These are phyloP conservation scores for Lagorchestes hirsutus DNA, from an alignment of 2,797 vertebrate genomes.

Conservation along the genomic window DNA sequence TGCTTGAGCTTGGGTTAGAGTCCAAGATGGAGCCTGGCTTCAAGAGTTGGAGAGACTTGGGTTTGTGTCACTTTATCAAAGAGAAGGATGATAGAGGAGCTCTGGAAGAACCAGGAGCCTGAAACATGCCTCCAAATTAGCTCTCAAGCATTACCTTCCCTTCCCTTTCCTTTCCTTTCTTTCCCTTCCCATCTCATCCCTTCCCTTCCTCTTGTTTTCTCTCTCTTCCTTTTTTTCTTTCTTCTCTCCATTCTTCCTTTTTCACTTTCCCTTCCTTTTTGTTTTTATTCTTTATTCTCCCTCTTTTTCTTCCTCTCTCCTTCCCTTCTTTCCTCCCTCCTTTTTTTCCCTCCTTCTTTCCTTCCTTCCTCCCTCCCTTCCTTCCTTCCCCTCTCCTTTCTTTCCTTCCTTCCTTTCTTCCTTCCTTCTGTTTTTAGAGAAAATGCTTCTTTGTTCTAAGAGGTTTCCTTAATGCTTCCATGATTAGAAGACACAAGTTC, in stretches of 20 bases:
- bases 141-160: neutral
- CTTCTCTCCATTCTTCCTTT: too few species aligned
- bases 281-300: too few species aligned
- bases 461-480: neutral
- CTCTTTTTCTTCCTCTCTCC: too few species aligned
- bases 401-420: neutral
- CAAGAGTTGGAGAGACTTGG: conserved; percentile 61
- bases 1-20: conserved; percentile 64
- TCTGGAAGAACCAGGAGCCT: conserved; percentile 43
- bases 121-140: conserved; percentile 48
- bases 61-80: conserved; percentile 45
- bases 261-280: too few species aligned
- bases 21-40: conserved; percentile 62
- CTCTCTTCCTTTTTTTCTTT: too few species aligned
- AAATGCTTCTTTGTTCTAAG: neutral
- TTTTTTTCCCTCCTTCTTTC: too few species aligned
- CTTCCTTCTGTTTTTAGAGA: neutral
- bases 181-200: too few species aligned
- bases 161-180: too few species aligned
- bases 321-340: too few species aligned
- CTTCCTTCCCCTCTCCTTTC: accelerated
- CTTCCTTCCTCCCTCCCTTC: accelerated
- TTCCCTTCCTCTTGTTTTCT: accelerated
- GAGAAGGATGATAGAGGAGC: conserved; percentile 53
- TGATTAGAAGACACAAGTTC: neutral